Evolutionary conservation across 2,113 vertebrate genomes (phyloP).

Genomic region (Emydocephalus ijimae): DNA sequence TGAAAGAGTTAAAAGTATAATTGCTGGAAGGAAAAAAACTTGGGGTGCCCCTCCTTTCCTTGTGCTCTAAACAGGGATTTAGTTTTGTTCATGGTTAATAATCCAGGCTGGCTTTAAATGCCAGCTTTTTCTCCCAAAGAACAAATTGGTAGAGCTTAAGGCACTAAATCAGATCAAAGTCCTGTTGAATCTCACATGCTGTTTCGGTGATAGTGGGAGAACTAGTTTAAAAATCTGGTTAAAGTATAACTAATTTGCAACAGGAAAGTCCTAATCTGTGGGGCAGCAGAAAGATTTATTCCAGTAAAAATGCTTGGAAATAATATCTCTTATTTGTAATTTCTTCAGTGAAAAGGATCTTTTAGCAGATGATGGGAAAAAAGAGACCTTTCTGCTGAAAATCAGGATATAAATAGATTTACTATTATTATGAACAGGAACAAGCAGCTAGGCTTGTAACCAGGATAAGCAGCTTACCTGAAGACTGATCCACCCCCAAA

Average conservation of each 20-base stretch:
- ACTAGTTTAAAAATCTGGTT: background rate
- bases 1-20: background rate
- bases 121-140: background rate
- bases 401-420: background rate
- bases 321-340: background rate
- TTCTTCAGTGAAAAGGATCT: background rate
- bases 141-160: background rate
- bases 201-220: background rate
- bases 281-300: background rate
- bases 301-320: background rate
- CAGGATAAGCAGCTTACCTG: background rate
- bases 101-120: background rate
- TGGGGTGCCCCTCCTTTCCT: background rate
- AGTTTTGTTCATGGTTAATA: background rate
- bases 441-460: background rate
- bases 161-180: background rate
- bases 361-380: background rate
- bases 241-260: background rate
- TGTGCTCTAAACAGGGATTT: background rate
- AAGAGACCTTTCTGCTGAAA: background rate
- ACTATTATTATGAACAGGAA: background rate
- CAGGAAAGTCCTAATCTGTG: background rate
- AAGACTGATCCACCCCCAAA: background rate
- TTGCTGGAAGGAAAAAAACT: background rate
- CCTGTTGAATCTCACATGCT: background rate